Conservation (phyloP, 2,113 vertebrate genomes). For the Phylloscopus trochilus region DNA sequence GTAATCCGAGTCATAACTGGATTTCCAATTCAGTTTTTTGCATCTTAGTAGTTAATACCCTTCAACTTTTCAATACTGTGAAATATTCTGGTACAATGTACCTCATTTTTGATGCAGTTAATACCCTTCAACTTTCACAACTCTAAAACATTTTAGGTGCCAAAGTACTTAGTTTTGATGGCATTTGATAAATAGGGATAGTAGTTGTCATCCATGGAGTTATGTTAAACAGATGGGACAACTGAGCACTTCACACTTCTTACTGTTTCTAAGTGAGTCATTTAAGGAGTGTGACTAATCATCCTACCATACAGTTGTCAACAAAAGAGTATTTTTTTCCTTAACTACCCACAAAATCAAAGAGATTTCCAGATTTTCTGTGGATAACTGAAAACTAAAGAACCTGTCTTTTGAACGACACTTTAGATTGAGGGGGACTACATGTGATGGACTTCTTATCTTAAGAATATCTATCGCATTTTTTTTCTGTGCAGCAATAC, state of each 20-base stretch:
- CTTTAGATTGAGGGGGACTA: not conserved
- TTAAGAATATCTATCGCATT: rapidly evolving
- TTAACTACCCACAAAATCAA: not conserved
- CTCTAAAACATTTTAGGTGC: not conserved
- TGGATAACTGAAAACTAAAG: not conserved
- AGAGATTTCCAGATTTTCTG: not conserved
- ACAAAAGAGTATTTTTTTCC: constrained; percentile 28
- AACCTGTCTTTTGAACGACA: not conserved
- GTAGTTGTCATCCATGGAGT: not conserved
- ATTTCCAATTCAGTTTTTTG: not conserved
- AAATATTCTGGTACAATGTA: not conserved
- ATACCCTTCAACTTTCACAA: not conserved
- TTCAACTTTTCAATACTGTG: not conserved
- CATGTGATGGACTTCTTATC: not conserved
- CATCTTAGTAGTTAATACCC: not conserved
- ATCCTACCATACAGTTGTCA: constrained; percentile 31
- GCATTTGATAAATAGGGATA: not conserved
- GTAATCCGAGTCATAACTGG: not conserved
- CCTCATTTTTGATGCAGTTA: not conserved
- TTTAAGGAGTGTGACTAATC: constrained; percentile 29
- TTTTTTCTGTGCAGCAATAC: not conserved
- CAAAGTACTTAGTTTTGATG: not conserved
- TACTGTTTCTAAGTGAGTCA: constrained; percentile 45
- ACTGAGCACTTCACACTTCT: not conserved
- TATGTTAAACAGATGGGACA: constrained; percentile 45